Percentiles rank a stretch among this genome's conserved stretches.
Conservation (phyloP, 2,888 invertebrate species). For the Dione vanillae region DNA sequence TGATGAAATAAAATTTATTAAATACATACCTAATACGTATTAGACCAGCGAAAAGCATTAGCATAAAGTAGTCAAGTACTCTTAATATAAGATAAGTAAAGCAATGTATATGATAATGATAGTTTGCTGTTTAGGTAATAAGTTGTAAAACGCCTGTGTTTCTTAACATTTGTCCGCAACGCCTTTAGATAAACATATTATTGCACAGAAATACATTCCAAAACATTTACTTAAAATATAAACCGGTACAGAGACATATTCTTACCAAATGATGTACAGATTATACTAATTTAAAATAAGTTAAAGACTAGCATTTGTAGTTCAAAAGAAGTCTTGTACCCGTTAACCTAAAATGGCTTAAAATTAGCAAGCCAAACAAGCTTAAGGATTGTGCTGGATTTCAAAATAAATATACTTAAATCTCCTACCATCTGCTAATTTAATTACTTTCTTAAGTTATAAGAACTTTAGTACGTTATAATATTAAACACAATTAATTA, state of each 20-base stretch:
- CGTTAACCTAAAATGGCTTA: not conserved
- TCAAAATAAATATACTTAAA: not conserved
- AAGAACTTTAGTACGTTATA: too few relatives aligned
- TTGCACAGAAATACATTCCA: not conserved
- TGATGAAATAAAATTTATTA: too few relatives aligned
- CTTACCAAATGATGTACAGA: too few relatives aligned
- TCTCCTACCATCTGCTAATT: too few relatives aligned
- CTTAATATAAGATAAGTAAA: too few relatives aligned
- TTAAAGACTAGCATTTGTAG: not conserved
- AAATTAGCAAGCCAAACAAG: not conserved
- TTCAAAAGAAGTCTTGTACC: not conserved
- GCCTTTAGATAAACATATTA: conserved; percentile 1
- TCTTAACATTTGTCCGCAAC: conserved; percentile 8
- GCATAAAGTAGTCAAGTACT: too few relatives aligned
- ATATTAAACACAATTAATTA: too few relatives aligned
- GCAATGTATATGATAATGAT: too few relatives aligned
- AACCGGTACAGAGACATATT: not conserved
- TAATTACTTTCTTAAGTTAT: too few relatives aligned
- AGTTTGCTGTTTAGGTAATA: not conserved
- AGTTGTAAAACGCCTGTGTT: conserved; percentile 2
- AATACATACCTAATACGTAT: too few relatives aligned
- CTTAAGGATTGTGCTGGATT: not conserved
- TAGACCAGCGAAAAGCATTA: too few relatives aligned
- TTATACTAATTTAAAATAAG: not conserved
- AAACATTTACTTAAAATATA: not conserved